These are phyloP conservation scores for Tenthredo amoena DNA, from an alignment of 2,888 invertebrate genomes.

Conservation along the genomic window DNA sequence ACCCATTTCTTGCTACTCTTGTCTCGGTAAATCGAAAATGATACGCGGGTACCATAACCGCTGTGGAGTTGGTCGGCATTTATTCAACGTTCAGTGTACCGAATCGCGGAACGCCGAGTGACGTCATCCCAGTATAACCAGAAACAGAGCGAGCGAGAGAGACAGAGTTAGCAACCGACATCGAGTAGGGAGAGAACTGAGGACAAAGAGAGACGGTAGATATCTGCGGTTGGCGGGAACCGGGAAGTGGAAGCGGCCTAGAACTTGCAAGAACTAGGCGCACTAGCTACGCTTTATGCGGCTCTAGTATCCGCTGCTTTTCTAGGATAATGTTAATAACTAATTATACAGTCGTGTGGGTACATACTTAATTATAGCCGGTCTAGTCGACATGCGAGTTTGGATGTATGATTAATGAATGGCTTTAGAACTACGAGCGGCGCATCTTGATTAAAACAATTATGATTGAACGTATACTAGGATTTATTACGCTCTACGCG, in stretches of 20 bases:
- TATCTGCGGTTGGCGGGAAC: slow-evolving; percentile 10
- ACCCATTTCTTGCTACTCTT: slow-evolving; percentile 31
- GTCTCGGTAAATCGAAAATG: slow-evolving; percentile 41
- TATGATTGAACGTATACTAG: not conserved
- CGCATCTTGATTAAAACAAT: not conserved
- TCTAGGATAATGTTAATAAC: slow-evolving; percentile 50
- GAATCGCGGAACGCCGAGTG: slow-evolving; percentile 28
- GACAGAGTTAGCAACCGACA: not conserved
- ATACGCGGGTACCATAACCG: slow-evolving; percentile 22
- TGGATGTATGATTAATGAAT: not conserved
- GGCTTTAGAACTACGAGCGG: not conserved
- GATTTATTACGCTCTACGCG: not conserved
- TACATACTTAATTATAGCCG: not conserved
- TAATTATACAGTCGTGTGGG: slow-evolving; percentile 11
- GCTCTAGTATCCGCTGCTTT: slow-evolving; percentile 47
- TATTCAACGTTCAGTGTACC: slow-evolving; percentile 7
- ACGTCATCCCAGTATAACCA: slow-evolving; percentile 24
- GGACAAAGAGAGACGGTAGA: not conserved
- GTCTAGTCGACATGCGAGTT: not conserved
- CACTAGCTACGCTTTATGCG: slow-evolving; percentile 45
- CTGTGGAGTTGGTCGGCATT: slow-evolving; percentile 16
- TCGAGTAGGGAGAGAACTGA: not conserved
- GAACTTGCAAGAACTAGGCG: slow-evolving; percentile 36
- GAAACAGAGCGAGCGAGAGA: not conserved
- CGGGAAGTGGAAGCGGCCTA: slow-evolving; percentile 29